These are phyloP conservation scores for Neotoxoptera formosana DNA, from an alignment of 1,140 invertebrate genomes.

Conservation along the genomic window DNA sequence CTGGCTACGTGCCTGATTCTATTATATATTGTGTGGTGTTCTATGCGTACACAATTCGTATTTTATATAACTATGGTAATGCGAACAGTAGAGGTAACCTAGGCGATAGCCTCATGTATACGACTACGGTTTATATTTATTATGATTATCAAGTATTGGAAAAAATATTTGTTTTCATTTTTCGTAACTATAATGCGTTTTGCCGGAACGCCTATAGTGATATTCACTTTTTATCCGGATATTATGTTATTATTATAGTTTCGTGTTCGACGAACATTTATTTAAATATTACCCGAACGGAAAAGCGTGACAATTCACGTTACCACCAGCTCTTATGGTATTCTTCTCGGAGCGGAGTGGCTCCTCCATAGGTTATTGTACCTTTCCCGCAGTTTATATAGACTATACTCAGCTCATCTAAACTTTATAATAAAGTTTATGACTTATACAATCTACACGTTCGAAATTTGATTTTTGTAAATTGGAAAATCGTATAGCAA, in stretches of 20 bases:
- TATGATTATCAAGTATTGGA: not conserved
- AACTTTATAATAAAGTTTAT: not conserved
- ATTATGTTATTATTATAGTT: not conserved
- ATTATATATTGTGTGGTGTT: not conserved
- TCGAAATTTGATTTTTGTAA: too few relatives aligned
- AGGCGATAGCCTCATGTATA: not conserved
- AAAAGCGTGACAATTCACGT: too few relatives aligned
- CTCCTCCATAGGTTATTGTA: too few relatives aligned
- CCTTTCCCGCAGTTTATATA: too few relatives aligned
- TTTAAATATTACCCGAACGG: not conserved
- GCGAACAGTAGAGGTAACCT: not conserved
- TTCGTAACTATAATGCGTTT: not conserved
- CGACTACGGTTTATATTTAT: not conserved
- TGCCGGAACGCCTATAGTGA: not conserved
- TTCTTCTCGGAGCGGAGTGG: not conserved
- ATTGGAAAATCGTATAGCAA: too few relatives aligned
- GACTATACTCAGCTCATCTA: not conserved
- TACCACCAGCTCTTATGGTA: not conserved
- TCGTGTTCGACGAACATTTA: not conserved
- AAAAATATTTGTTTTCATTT: not conserved
- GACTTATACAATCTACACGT: too few relatives aligned
- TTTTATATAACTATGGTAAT: not conserved
- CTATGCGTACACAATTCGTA: not conserved
- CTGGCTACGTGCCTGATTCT: too few relatives aligned
- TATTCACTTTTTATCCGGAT: not conserved